Evolutionary conservation across 1,140 invertebrate genomes (phyloP).

Genomic region (Megathymus violae): DNA sequence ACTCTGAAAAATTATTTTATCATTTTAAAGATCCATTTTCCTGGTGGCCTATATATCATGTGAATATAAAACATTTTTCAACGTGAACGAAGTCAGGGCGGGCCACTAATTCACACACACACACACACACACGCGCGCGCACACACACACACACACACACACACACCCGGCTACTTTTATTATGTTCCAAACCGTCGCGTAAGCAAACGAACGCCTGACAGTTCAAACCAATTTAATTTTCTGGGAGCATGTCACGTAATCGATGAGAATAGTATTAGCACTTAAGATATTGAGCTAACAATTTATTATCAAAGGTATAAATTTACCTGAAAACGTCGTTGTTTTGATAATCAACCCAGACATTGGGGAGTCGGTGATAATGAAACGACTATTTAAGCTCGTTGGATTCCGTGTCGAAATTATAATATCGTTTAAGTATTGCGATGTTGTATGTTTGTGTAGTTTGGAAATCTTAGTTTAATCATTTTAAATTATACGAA

Average conservation of each 20-base stretch:
- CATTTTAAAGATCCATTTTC: no score
- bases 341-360: not conserved
- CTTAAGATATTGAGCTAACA: conserved; percentile 30
- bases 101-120: no score
- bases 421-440: no score
- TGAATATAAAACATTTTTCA: no score
- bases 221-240: conserved; percentile 20
- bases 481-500: no score
- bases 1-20: no score
- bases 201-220: conserved; percentile 10
- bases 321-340: conserved; percentile 16
- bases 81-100: no score
- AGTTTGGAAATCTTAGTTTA: no score
- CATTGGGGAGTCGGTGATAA: not conserved
- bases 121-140: no score
- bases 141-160: no score
- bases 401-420: not conserved
- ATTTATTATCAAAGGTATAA: conserved; percentile 29
- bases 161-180: conserved; percentile 18
- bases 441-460: no score
- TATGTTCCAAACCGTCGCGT: not conserved
- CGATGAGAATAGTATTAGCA: conserved; percentile 19
- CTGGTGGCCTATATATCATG: no score
- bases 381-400: not conserved
- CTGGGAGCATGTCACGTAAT: conserved; percentile 18